Evolutionary conservation across 2,888 invertebrate species (phyloP).

Genomic region (Seladonia tumulorum): DNA sequence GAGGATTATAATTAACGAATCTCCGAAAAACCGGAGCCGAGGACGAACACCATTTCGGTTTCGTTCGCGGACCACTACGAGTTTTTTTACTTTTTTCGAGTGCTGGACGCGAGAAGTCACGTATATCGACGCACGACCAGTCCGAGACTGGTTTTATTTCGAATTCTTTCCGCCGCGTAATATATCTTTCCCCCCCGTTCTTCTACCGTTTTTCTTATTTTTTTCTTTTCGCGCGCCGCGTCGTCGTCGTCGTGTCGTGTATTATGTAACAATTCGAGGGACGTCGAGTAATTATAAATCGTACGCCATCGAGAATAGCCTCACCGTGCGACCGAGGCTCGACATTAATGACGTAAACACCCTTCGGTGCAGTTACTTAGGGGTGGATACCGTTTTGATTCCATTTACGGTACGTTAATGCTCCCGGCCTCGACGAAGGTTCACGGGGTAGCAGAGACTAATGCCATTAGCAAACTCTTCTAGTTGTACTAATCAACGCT

Average conservation of each 20-base stretch:
- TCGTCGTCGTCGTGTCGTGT: not conserved
- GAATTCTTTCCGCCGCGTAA: not conserved
- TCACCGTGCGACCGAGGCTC: conserved; percentile 33
- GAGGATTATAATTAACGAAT: conserved; percentile 38
- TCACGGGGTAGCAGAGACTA: conserved; percentile 15
- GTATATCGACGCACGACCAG: not conserved
- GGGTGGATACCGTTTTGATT: conserved; percentile 58
- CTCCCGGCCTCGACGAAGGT: conserved; percentile 24
- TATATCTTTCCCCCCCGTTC: not conserved
- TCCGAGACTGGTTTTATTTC: conserved; percentile 1
- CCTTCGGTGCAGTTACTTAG: conserved; percentile 42
- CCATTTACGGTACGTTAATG: conserved; percentile 50
- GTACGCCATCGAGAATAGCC: conserved; percentile 44
- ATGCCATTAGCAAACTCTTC: not conserved
- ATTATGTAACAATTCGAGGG: conserved; percentile 40
- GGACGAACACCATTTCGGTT: conserved; percentile 42
- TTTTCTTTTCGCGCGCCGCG: not conserved
- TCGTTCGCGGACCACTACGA: conserved; percentile 49
- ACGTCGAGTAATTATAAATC: conserved; percentile 57
- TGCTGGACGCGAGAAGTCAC: conserved; percentile 31
- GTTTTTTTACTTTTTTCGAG: not conserved
- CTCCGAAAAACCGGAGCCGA: not conserved
- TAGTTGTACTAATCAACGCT: not conserved
- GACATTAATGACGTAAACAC: conserved; percentile 61
- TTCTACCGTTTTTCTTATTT: not conserved